These are phyloP conservation scores for Brienomyrus longianalis DNA, from an alignment of 2,113 vertebrate species.

Conservation along the genomic window DNA sequence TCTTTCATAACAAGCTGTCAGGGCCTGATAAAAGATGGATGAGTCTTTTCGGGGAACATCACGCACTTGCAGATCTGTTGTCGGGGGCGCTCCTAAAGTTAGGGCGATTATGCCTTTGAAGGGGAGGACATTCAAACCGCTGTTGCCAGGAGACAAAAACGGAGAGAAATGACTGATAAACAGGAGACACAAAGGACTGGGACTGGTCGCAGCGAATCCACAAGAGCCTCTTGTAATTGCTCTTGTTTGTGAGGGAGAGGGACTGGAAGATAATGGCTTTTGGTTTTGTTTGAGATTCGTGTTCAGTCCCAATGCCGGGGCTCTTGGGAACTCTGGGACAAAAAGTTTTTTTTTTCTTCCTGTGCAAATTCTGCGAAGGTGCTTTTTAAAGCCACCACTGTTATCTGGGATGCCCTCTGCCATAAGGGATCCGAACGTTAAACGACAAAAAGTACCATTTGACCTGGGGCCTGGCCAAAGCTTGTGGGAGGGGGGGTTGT, in stretches of 20 bases:
- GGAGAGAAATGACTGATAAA: slow-evolving; percentile 46
- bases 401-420: neutral
- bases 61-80: slow-evolving; percentile 48
- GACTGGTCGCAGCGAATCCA: slow-evolving; percentile 31
- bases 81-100: slow-evolving; percentile 57
- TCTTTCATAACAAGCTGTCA: neutral
- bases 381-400: neutral
- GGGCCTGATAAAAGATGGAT: slow-evolving; percentile 1
- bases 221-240: slow-evolving; percentile 50
- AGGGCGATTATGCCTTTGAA: slow-evolving; percentile 56
- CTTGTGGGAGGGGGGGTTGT: slow-evolving; percentile 10
- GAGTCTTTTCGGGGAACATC: slow-evolving; percentile 35
- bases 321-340: neutral
- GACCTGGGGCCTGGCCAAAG: neutral
- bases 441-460: neutral
- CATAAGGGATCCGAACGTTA: neutral
- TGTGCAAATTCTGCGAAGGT: neutral
- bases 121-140: slow-evolving; percentile 55
- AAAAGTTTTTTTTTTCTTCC: neutral
- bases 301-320: neutral
- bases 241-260: slow-evolving; percentile 37
- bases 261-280: slow-evolving; percentile 24
- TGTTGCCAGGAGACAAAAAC: slow-evolving; percentile 62
- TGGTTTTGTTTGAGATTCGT: slow-evolving; percentile 26
- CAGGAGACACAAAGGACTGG: slow-evolving; percentile 48